These are phyloP conservation scores for Polydesmus complanatus DNA, from an alignment of 2,888 invertebrate genomes.

Conservation along the genomic window DNA sequence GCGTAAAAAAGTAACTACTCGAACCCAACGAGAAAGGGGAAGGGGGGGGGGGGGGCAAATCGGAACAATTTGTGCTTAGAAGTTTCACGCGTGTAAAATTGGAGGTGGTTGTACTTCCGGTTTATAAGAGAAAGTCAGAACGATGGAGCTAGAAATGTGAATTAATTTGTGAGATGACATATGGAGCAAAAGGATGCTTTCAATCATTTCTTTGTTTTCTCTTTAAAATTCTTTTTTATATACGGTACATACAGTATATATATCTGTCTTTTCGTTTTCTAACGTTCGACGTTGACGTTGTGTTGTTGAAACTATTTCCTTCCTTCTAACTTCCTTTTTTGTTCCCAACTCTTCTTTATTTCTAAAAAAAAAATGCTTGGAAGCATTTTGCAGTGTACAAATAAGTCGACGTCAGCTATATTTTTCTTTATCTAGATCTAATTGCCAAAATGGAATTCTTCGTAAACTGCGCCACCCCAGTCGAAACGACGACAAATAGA, in stretches of 20 bases:
- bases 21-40: too few species aligned
- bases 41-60: too few species aligned
- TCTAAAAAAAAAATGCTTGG: too few species aligned
- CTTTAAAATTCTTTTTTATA: background rate
- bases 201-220: background rate
- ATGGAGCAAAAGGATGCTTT: background rate
- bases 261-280: background rate
- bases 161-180: background rate
- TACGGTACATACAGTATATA: too few species aligned
- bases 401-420: background rate
- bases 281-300: background rate
- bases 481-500: background rate
- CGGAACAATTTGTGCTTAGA: too few species aligned
- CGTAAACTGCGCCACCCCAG: background rate
- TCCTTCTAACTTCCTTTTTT: background rate
- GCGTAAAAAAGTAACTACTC: too few species aligned
- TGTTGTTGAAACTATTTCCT: background rate
- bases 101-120: too few species aligned
- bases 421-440: background rate
- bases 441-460: background rate
- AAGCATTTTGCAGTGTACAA: background rate
- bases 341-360: background rate
- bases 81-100: too few species aligned
- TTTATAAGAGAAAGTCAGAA: too few species aligned
- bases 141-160: too few species aligned